Conservation (phyloP, 2,888 invertebrate genomes). For the Pantelozetes paolii region DNA sequence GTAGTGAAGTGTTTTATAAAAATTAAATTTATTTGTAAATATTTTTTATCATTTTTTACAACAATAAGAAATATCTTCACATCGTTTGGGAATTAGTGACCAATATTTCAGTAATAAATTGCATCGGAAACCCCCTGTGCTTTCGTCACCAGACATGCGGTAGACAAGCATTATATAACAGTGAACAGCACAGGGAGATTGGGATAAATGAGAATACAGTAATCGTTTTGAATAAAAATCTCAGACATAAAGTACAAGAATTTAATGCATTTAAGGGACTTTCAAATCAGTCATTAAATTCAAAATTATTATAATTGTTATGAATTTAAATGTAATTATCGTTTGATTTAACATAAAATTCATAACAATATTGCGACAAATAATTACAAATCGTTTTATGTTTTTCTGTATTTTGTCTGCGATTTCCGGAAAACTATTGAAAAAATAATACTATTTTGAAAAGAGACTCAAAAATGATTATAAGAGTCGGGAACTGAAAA, state of each 20-base stretch:
- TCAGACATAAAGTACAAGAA: too few species aligned
- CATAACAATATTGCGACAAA: too few species aligned
- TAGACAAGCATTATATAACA: not conserved
- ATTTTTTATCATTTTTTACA: too few species aligned
- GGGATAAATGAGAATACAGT: not conserved
- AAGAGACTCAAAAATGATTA: not conserved
- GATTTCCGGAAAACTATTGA: not conserved
- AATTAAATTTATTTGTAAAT: too few species aligned
- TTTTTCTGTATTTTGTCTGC: not conserved
- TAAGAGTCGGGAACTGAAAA: constrained; percentile 7
- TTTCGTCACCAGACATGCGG: constrained; percentile 18
- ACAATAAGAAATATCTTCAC: too few species aligned
- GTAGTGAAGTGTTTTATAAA: too few species aligned
- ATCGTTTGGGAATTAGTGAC: not conserved
- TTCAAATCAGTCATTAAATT: too few species aligned
- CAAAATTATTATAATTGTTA: too few species aligned
- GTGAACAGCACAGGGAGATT: not conserved
- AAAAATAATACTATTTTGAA: not conserved
- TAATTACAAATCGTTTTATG: not conserved
- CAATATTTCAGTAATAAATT: not conserved
- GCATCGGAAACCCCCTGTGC: not conserved
- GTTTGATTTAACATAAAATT: too few species aligned
- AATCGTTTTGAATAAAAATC: not conserved
- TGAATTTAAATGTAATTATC: too few species aligned
- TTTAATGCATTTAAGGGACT: too few species aligned